Base-by-base conservation (phyloP, 2,888 invertebrate genomes). In the Leptura quadrifasciata region DNA sequence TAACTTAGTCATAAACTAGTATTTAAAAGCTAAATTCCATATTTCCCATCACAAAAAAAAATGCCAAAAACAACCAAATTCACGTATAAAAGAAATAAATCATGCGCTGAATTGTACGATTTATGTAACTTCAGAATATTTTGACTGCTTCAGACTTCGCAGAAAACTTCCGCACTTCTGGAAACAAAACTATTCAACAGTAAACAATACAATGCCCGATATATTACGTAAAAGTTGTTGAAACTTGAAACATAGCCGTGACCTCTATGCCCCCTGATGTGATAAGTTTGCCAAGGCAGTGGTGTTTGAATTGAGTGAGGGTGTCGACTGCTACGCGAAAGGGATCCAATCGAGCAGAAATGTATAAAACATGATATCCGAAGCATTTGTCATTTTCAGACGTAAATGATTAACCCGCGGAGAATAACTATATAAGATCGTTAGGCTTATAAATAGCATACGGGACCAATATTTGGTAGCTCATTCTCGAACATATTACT, bases 11-110 rank as follows among this genome's bases (percentile, higher is more conserved):
- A n/a, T n/a, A n/a, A n/a, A n/a, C n/a, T n/a, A n/a, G n/a, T n/a
- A n/a, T n/a, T n/a, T n/a, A n/a, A n/a, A n/a, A n/a, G n/a, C n/a
- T n/a, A n/a, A n/a, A n/a, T n/a, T n/a, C n/a, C n/a, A n/a, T n/a
- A n/a, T n/a, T n/a, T n/a, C n/a, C n/a, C n/a, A n/a, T n/a, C n/a
- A n/a, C n/a, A n/a, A n/a, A n/a, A n/a, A 31, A 31, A 31, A 31
- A 5, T 6, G 6, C 8, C 27, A 31, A 31, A 31, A 31, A 31
- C 6, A 6, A 6, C 27, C 8, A 60, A 60, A 73, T 74, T 68
- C 54, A 52, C 68, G 31, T 57, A 58, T 54, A 61, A 68, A 74
- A 61, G 68, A 55, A 60, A 68, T 64, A 68, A 20, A 12, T 21
- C 68, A 24, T 24, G 31, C 12, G 20, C 60, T n/a, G 27, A 68